Conservation (phyloP, 2,797 vertebrate genomes). For the Halcyon badia region DNA sequence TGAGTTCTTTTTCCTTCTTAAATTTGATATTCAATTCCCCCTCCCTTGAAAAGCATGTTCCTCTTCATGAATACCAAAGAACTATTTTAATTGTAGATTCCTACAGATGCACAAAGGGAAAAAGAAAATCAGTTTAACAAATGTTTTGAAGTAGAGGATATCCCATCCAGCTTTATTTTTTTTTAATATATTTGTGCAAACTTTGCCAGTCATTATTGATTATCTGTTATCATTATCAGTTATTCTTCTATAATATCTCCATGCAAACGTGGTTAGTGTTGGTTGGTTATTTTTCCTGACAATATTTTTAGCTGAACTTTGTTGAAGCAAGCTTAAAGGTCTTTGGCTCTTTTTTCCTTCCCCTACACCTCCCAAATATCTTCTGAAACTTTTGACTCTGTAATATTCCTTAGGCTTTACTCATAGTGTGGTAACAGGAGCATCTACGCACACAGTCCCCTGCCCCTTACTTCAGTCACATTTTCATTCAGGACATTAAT, state of each 20-base stretch:
- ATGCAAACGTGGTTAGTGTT: not conserved
- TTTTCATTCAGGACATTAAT: not conserved
- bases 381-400: not conserved
- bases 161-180: not conserved
- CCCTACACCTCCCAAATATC: not conserved
- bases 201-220: not conserved
- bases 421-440: not conserved
- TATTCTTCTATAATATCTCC: not conserved
- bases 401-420: not conserved
- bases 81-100: not conserved
- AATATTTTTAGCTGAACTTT: not conserved
- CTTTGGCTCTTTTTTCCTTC: not conserved
- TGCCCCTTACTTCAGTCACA: not conserved
- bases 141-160: not conserved
- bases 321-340: not conserved
- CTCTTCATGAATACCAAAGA: not conserved
- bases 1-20: not conserved
- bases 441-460: not conserved
- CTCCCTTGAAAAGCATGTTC: not conserved
- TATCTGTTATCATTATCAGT: not conserved
- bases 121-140: not conserved
- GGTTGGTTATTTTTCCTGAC: not conserved
- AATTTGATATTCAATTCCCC: not conserved
- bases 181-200: not conserved
- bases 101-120: not conserved